Evolutionary conservation across 2,797 vertebrate species (phyloP).

Genomic region (Monodelphis domestica): DNA sequence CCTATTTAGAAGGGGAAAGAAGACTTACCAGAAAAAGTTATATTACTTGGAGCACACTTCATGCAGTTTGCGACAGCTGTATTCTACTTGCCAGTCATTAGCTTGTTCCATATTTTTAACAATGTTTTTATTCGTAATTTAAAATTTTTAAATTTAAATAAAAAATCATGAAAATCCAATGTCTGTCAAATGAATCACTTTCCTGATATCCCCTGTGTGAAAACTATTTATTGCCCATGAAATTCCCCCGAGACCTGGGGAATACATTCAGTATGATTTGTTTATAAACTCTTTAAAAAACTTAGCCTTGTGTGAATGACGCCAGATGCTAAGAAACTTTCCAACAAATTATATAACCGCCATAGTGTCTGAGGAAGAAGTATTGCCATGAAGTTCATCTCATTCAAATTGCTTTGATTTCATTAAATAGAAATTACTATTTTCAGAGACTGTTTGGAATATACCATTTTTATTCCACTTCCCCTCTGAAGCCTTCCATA

Average conservation of each 20-base stretch:
- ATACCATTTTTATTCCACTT: conserved; percentile 35
- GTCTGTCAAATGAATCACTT: not conserved
- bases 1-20: no score
- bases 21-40: no score
- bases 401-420: conserved; percentile 2
- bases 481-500: conserved; percentile 48
- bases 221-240: not conserved
- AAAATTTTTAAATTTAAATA: no score
- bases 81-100: no score
- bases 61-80: no score
- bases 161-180: not conserved
- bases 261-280: conserved; percentile 15
- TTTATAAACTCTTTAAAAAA: conserved; percentile 14
- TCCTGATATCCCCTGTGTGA: conserved; percentile 5
- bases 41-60: no score
- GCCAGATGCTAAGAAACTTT: not conserved
- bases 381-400: not conserved
- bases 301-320: not conserved
- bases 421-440: not conserved
- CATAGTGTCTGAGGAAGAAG: not conserved
- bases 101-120: no score
- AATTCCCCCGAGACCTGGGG: not conserved
- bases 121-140: no score
- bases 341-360: not conserved
- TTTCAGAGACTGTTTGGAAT: conserved; percentile 24